phyloP scores from a whole-genome alignment of 1,140 invertebrate species.

The Dreissena polymorpha region DNA sequence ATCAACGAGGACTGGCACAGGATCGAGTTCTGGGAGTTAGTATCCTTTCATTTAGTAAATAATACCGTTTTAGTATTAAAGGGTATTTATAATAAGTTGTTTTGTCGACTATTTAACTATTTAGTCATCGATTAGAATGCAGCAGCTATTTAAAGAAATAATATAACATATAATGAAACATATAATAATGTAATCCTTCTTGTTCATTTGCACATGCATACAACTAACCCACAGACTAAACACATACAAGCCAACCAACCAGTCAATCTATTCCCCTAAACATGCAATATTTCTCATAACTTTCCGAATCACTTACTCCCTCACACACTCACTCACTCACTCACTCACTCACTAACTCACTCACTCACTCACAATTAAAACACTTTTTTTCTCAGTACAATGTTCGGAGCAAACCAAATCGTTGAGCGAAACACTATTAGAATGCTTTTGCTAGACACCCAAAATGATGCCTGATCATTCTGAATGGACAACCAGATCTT shows the following conservation, averaged over 20 bases:
- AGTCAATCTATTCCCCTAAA: neutral
- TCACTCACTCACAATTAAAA: too few relatives aligned
- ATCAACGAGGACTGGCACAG: conserved; percentile 85
- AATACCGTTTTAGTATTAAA: neutral
- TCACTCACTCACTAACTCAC: too few relatives aligned
- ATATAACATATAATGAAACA: neutral
- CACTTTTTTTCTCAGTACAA: neutral
- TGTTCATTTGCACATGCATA: neutral
- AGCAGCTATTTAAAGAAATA: neutral
- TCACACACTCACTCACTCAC: too few relatives aligned
- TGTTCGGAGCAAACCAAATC: neutral
- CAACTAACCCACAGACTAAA: neutral
- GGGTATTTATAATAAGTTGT: neutral
- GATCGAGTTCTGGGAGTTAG: conserved; percentile 86
- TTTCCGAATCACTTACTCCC: too few relatives aligned
- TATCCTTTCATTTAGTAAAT: conserved; percentile 40
- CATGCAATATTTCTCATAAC: too few relatives aligned
- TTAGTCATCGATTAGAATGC: too few relatives aligned
- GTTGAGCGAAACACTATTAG: neutral
- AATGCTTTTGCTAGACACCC: neutral
- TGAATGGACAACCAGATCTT: neutral
- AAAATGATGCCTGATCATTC: neutral
- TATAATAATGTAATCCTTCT: neutral
- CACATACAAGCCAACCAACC: neutral
- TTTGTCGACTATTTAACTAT: neutral